These are phyloP conservation scores for Enoplosus armatus DNA, from an alignment of 2,797 vertebrate genomes.

Conservation along the genomic window DNA sequence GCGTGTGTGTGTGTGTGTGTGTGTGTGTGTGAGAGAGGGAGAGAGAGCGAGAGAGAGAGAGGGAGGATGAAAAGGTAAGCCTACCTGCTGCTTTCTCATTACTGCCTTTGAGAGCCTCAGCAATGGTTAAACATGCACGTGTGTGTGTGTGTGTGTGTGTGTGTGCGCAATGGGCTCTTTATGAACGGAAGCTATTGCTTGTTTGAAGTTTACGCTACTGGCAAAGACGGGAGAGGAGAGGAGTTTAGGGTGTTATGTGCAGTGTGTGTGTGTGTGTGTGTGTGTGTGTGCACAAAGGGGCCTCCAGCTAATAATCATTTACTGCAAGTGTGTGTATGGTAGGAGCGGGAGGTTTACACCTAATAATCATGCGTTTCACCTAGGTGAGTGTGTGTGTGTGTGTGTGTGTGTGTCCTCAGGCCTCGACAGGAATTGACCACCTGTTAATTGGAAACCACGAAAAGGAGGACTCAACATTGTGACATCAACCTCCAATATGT, in stretches of 20 bases:
- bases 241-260: slow-evolving; percentile 33
- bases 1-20: slow-evolving; percentile 20
- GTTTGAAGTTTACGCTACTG: slow-evolving; percentile 79
- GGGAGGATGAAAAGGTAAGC: slow-evolving; percentile 62
- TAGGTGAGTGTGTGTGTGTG: slow-evolving; percentile 2
- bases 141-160: slow-evolving; percentile 26
- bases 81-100: slow-evolving; percentile 80
- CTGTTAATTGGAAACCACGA: not conserved
- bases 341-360: slow-evolving; percentile 44
- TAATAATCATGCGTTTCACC: slow-evolving; percentile 51
- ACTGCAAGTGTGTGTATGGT: slow-evolving; percentile 46
- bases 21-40: slow-evolving; percentile 1
- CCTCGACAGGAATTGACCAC: slow-evolving; percentile 38
- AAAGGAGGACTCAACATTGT: not conserved
- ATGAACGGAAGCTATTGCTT: slow-evolving; percentile 73
- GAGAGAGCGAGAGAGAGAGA: slow-evolving; percentile 22
- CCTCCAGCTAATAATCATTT: slow-evolving; percentile 56
- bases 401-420: not conserved
- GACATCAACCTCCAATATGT: not conserved
- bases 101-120: slow-evolving; percentile 62
- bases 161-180: slow-evolving; percentile 61
- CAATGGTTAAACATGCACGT: slow-evolving; percentile 46
- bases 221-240: slow-evolving; percentile 44
- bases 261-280: slow-evolving; percentile 12
- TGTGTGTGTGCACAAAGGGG: slow-evolving; percentile 14